phyloP scores from a whole-genome alignment of 2,113 vertebrate species.

The Carettochelys insculpta region DNA sequence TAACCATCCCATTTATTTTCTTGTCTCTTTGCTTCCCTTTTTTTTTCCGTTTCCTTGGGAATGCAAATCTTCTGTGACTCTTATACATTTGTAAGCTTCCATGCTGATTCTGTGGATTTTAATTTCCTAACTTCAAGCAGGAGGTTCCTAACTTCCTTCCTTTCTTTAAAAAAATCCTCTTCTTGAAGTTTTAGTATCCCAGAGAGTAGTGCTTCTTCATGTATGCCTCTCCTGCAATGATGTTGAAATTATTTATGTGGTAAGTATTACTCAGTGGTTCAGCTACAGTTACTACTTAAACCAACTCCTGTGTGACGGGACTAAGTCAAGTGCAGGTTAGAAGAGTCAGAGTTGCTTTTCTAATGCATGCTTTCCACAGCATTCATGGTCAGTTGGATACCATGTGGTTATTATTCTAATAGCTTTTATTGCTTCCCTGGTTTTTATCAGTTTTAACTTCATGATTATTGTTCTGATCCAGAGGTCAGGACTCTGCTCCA shows the following conservation, averaged over 20 bases:
- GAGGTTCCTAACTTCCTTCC: slow-evolving; percentile 70
- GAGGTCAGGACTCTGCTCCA: not conserved
- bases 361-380: not conserved
- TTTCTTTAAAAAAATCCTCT: slow-evolving; percentile 35
- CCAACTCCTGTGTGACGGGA: not conserved
- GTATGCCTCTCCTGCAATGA: slow-evolving; percentile 43
- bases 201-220: slow-evolving; percentile 50
- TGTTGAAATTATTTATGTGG: slow-evolving; percentile 50
- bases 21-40: not conserved
- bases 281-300: slow-evolving; percentile 30
- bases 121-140: slow-evolving; percentile 73
- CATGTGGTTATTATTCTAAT: not conserved
- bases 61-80: slow-evolving; percentile 54
- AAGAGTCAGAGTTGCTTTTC: not conserved
- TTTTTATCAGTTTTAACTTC: not conserved
- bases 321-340: slow-evolving; percentile 43
- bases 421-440: not conserved
- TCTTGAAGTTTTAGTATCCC: slow-evolving; percentile 60
- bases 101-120: slow-evolving; percentile 69
- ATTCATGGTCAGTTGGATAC: not conserved
- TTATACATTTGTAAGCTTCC: slow-evolving; percentile 55
- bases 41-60: slow-evolving; percentile 45
- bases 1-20: slow-evolving; percentile 29
- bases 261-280: slow-evolving; percentile 52
- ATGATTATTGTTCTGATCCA: not conserved